Evolutionary conservation across 2,113 vertebrate species (phyloP).

Genomic region (Larimichthys polyactis): DNA sequence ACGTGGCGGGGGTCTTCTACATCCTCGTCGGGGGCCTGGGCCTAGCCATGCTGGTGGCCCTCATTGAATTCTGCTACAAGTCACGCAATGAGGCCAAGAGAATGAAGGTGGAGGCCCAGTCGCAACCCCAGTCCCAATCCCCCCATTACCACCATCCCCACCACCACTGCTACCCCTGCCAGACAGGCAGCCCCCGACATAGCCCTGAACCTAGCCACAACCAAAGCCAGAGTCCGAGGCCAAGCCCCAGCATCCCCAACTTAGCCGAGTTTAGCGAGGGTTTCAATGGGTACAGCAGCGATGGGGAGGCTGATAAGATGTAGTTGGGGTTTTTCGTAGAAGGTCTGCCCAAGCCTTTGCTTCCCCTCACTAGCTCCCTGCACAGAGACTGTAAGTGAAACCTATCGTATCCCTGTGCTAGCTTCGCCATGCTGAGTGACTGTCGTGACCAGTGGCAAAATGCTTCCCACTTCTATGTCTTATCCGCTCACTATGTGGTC

Average conservation of each 20-base stretch:
- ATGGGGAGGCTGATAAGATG: constrained; percentile 92
- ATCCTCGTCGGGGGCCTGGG: constrained; percentile 99
- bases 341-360: constrained; percentile 33
- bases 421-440: constrained; percentile 85
- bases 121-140: constrained; percentile 78
- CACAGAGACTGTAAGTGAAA: constrained; percentile 89
- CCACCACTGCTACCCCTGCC: constrained; percentile 64
- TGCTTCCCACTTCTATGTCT: constrained; percentile 82
- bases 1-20: constrained; percentile 99
- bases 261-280: constrained; percentile 98
- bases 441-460: constrained; percentile 90
- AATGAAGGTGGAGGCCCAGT: constrained; percentile 99
- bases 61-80: constrained; percentile 99
- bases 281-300: constrained; percentile 96
- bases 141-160: constrained; percentile 88
- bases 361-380: constrained; percentile 52
- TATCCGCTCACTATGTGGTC: constrained; percentile 69
- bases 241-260: constrained; percentile 93
- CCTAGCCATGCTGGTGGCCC: constrained; percentile 99
- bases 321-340: constrained; percentile 84
- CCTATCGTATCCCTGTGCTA: constrained; percentile 81
- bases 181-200: constrained; percentile 78
- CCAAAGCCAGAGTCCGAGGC: constrained; percentile 82
- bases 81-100: constrained; percentile 99
- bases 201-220: constrained; percentile 83